phyloP scores from a whole-genome alignment of 2,113 vertebrate genomes.

The Propithecus coquereli region DNA sequence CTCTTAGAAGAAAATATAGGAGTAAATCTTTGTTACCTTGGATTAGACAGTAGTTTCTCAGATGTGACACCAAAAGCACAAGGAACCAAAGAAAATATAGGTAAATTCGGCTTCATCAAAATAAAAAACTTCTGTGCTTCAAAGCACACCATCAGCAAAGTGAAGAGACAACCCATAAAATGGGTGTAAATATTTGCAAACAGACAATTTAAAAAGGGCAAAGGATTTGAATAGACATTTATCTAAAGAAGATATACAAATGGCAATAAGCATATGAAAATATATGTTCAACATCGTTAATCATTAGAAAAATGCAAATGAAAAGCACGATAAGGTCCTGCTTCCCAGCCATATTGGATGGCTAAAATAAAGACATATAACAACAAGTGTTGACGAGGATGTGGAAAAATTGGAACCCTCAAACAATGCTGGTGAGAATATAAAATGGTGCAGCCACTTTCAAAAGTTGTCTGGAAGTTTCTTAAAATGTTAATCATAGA shows the following conservation, averaged over 20 bases:
- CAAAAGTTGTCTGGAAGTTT: background rate
- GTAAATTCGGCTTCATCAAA: background rate
- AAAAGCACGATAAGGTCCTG: background rate
- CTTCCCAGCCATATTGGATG: background rate
- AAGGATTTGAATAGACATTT: background rate
- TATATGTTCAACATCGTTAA: background rate
- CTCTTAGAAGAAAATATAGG: background rate
- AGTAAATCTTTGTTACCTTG: background rate
- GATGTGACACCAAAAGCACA: background rate
- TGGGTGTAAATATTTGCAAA: background rate
- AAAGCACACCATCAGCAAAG: background rate
- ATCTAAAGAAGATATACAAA: background rate
- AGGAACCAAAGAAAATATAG: background rate
- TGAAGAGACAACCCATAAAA: background rate
- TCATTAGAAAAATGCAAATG: background rate
- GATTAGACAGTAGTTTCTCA: background rate
- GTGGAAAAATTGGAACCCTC: background rate
- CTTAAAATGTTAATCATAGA: background rate
- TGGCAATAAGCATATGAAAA: background rate
- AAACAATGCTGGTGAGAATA: background rate
- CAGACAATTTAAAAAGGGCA: background rate
- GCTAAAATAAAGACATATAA: background rate
- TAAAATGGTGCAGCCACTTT: background rate
- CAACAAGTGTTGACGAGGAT: background rate
- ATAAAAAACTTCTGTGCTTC: background rate